Evolutionary conservation across 1,140 invertebrate genomes (phyloP).

Genomic region (Drosophila sturtevanti): DNA sequence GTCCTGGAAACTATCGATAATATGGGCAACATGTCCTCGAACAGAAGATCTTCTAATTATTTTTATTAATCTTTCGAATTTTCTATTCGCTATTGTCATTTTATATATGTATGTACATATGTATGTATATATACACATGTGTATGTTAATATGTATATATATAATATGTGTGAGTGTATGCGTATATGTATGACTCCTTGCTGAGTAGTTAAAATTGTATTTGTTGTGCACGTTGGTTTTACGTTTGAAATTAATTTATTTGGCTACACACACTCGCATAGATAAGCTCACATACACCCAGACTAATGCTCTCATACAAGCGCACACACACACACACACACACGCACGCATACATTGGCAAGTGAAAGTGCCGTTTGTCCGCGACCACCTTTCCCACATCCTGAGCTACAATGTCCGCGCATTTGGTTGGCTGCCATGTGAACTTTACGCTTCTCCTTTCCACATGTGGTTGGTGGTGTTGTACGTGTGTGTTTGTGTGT

Average conservation of each 20-base stretch:
- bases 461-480: constrained; percentile 3
- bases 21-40: no score
- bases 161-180: no score
- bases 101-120: no score
- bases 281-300: background rate
- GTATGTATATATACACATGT: background rate
- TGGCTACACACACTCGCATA: constrained; percentile 32
- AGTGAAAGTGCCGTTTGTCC: constrained; percentile 61
- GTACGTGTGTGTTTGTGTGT: constrained; percentile 20
- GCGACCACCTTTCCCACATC: constrained; percentile 12
- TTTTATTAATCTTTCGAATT: background rate
- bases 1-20: no score
- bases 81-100: background rate
- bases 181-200: constrained; percentile 16
- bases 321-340: background rate
- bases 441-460: constrained; percentile 52
- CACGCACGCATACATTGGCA: constrained; percentile 35
- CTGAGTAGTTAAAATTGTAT: constrained; percentile 68
- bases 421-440: constrained; percentile 75
- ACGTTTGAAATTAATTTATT: constrained; percentile 79
- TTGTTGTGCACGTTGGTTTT: constrained; percentile 58
- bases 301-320: background rate
- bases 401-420: constrained; percentile 55
- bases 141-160: background rate
- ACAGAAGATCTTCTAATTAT: no score